Conservation (phyloP, 1,140 invertebrate genomes). For the Uloborus diversus region DNA sequence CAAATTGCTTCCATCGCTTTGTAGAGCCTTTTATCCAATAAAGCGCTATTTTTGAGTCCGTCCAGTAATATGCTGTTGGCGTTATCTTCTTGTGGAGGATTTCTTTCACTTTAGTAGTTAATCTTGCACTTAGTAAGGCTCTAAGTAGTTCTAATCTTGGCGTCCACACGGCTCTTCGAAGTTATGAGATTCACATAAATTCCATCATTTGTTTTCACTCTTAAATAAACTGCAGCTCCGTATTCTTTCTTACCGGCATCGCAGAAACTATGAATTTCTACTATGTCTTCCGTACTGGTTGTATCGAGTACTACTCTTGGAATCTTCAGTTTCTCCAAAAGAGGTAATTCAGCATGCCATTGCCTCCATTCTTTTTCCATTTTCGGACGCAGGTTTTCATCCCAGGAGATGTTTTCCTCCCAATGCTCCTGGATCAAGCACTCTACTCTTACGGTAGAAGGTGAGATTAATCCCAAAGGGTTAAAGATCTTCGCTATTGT, state of each 20-base stretch:
- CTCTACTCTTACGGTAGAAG: slow-evolving; percentile 12
- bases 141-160: not conserved
- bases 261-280: slow-evolving; percentile 22
- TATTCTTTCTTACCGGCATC: slow-evolving; percentile 19
- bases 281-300: not conserved
- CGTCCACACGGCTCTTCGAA: not conserved
- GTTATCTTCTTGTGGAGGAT: not conserved
- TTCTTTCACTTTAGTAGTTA: not conserved
- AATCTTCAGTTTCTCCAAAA: not conserved
- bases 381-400: not conserved
- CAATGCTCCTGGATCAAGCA: slow-evolving; percentile 41
- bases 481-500: slow-evolving; percentile 26
- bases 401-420: slow-evolving; percentile 32
- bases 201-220: not conserved
- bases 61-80: not conserved
- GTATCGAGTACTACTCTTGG: not conserved
- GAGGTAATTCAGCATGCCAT: not conserved
- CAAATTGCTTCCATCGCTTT: not conserved
- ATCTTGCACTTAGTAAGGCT: not conserved
- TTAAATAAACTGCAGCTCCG: slow-evolving; percentile 2
- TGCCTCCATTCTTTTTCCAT: slow-evolving; percentile 9
- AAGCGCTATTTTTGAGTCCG: not conserved
- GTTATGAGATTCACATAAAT: not conserved
- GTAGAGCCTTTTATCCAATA: not conserved
- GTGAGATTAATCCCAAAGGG: slow-evolving; percentile 28